A percentile compares a stretch with the other conserved stretches of the same genome.
These are phyloP conservation scores for Heliopora coerulea DNA, from an alignment of 92 coral and sea anemone genomes.

Conservation along the genomic window DNA sequence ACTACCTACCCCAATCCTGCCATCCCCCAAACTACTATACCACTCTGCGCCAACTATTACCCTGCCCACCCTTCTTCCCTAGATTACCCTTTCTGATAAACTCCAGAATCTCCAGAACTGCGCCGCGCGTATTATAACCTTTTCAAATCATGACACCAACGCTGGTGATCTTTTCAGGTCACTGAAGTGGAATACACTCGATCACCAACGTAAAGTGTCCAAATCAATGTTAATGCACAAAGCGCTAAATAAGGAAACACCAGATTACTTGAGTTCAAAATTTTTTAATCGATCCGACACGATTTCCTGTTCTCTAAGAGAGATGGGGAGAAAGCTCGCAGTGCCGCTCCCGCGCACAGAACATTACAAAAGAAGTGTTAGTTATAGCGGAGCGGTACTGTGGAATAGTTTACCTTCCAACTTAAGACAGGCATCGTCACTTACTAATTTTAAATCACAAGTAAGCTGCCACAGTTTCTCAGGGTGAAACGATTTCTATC, in stretches of 20 bases:
- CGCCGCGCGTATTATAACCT: conserved; percentile 44
- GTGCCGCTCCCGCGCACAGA: conserved; percentile 37
- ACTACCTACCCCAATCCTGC: too few species aligned
- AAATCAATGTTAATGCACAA: conserved; percentile 45
- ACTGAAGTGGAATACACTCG: conserved; percentile 41
- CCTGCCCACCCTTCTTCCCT: too few species aligned
- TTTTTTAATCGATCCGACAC: conserved; percentile 1
- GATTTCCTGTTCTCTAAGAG: conserved; percentile 1
- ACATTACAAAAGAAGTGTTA: background rate
- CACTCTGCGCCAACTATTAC: too few species aligned
- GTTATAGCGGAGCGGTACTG: conserved; percentile 40
- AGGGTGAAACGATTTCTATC: too few species aligned
- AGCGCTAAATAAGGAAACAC: conserved; percentile 29
- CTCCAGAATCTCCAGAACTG: conserved; percentile 53
- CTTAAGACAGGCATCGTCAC: conserved; percentile 16
- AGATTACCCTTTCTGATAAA: conserved; percentile 37
- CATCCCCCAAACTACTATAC: too few species aligned
- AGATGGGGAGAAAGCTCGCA: conserved; percentile 35
- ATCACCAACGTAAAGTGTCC: conserved; percentile 24
- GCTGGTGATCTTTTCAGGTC: conserved; percentile 32
- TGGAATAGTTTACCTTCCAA: conserved; percentile 20
- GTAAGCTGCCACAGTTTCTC: too few species aligned
- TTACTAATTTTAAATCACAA: too few species aligned
- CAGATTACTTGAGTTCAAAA: conserved; percentile 27
- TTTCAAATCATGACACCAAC: conserved; percentile 32